Base-by-base conservation (phyloP, 2,113 vertebrate species). In the Corvus hawaiiensis region DNA sequence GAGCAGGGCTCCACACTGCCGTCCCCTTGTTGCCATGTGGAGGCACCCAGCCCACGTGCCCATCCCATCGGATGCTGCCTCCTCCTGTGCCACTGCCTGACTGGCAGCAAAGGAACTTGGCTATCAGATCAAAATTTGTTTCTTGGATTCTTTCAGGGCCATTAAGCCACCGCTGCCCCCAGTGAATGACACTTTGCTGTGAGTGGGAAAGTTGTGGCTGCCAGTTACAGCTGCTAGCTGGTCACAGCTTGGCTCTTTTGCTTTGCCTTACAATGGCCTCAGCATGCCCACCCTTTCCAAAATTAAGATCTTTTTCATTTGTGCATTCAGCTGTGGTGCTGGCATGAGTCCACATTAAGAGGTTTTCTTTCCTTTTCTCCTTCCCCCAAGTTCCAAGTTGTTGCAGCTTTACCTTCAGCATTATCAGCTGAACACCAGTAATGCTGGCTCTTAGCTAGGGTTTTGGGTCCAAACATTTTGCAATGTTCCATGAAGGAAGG, bases 41-140 rank as follows among this genome's bases (percentile, higher is more conserved):
- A 26, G 51, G 43, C 44, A 51, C 28, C 35, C 30, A 17, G 28
- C 5, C 10, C 46, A 16, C 5, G 33, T 4, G 2, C 54, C 66
- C 3, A 0, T 52, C 3, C 58, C 2, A 0, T 33, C 2, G 0
- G 13, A 13, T 11, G 1, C 2, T 0, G 0, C n/a, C 51, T 67
- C 27, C 54, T 73, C 41, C 77, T 24, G 16, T 24, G 26, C 9
- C 9, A 0, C 62, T 59, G 8, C 5, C 62, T 64, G 9, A 2
- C 39, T 72, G 58, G 48, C 61, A 66, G 66, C 1, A 8, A 33
- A 76, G 52, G 32, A 5, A 3, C 8, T 11, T 76, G 54, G 33
- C 13, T 59, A 12, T 69, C 74, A 41, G 35, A 41, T 91, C 46
- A 6, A 6, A 75, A 84, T 37, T 16, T 74, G 39, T 74, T 92